These are phyloP conservation scores for Xiphorhynchus erythropygius DNA, from an alignment of 2,797 vertebrate genomes.

Conservation along the genomic window DNA sequence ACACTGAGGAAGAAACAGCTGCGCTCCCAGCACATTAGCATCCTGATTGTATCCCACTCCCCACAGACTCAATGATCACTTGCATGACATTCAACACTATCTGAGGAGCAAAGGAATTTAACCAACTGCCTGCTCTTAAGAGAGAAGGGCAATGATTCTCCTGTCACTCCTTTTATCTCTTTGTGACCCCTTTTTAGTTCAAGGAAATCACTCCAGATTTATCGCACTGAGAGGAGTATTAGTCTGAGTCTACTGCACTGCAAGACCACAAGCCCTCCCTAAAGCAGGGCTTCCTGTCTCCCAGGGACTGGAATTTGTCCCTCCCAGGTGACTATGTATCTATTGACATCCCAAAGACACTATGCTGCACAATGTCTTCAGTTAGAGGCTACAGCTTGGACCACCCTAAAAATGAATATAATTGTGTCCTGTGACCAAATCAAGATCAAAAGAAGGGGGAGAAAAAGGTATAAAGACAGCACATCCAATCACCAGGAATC, in stretches of 20 bases:
- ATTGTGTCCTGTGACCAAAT: neutral
- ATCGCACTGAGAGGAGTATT: neutral
- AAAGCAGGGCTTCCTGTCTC: neutral
- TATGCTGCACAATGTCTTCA: neutral
- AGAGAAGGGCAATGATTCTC: neutral
- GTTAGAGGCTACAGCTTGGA: neutral
- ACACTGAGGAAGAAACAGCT: neutral
- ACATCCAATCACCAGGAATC: neutral
- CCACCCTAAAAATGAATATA: neutral
- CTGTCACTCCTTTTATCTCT: neutral
- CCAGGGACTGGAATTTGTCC: neutral
- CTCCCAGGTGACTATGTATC: neutral
- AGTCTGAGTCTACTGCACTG: neutral
- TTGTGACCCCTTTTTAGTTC: neutral
- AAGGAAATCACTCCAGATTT: constrained; percentile 9
- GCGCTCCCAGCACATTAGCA: neutral
- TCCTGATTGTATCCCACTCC: constrained; percentile 12
- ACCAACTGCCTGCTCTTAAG: neutral
- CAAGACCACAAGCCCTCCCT: neutral
- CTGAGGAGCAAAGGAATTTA: constrained; percentile 9
- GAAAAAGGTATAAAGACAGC: neutral
- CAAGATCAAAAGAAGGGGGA: neutral
- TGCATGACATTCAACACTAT: neutral
- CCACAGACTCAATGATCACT: neutral
- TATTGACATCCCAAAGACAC: neutral